A percentile compares a stretch with the other conserved stretches of the same genome.
Evolutionary conservation across 1,140 invertebrate species (phyloP).

Genomic region (Drosophila guanche): DNA sequence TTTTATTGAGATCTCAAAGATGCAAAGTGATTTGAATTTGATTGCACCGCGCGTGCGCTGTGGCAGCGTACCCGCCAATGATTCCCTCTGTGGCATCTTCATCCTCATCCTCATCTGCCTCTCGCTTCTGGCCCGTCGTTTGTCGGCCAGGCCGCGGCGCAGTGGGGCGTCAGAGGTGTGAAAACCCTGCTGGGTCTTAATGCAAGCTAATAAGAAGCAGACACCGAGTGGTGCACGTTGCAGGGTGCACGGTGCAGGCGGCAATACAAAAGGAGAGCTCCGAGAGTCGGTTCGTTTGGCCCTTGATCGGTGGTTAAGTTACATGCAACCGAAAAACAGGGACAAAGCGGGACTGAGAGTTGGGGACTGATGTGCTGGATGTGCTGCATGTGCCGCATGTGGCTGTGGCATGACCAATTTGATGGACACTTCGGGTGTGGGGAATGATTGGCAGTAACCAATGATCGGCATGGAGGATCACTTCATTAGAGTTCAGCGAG

Average conservation of each 20-base stretch:
- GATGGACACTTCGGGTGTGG: constrained; percentile 22
- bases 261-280: constrained; percentile 1
- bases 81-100: constrained; percentile 10
- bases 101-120: constrained; percentile 8
- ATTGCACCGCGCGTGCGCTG: constrained; percentile 75
- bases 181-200: constrained; percentile 83
- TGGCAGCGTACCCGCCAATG: constrained; percentile 1
- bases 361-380: neutral
- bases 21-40: constrained; percentile 82
- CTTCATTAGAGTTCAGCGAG: neutral
- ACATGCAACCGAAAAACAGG: constrained; percentile 50
- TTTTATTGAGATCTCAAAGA: constrained; percentile 82
- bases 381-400: neutral
- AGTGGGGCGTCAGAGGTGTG: constrained; percentile 82
- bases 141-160: constrained; percentile 33
- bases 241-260: no score
- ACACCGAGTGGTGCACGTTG: no score
- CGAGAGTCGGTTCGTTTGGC: constrained; percentile 6
- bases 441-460: constrained; percentile 23
- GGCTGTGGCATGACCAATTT: constrained; percentile 67
- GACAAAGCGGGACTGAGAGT: neutral
- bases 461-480: constrained; percentile 42
- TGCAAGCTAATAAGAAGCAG: constrained; percentile 83
- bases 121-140: constrained; percentile 30
- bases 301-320: constrained; percentile 60